Evolutionary conservation across 2,113 vertebrate species (phyloP).

Genomic region (Montifringilla adamsi): DNA sequence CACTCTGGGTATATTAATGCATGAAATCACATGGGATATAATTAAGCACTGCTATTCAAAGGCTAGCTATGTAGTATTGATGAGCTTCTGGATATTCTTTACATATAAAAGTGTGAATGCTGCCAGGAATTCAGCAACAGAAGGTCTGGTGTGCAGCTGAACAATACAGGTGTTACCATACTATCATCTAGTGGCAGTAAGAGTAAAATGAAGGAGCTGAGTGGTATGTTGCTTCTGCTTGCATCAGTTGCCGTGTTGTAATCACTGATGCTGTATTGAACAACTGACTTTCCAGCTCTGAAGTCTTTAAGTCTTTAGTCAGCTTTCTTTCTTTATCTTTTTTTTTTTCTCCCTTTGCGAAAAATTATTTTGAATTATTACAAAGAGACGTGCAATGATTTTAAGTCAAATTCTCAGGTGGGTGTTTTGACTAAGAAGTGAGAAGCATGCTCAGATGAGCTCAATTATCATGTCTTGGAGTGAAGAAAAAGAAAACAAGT

Average conservation of each 20-base stretch:
- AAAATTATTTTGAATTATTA: background rate
- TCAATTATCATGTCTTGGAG: background rate
- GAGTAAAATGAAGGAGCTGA: background rate
- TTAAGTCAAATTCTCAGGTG: background rate
- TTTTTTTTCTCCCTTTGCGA: background rate
- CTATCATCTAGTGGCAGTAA: conserved; percentile 49
- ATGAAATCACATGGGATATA: background rate
- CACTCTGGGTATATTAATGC: background rate
- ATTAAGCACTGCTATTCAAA: conserved; percentile 10
- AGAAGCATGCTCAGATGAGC: background rate
- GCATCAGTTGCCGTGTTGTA: background rate
- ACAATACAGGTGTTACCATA: background rate
- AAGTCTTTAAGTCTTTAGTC: background rate
- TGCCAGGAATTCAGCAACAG: background rate
- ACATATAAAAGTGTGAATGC: background rate
- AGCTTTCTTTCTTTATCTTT: background rate
- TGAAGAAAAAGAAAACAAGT: conserved; percentile 28
- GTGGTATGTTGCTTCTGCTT: background rate
- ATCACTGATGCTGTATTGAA: background rate
- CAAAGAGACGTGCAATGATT: background rate
- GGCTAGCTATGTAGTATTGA: background rate
- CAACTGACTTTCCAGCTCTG: background rate
- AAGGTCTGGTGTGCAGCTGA: background rate
- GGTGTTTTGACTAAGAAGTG: background rate
- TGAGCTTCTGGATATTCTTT: background rate